These are phyloP conservation scores for Hydra vulgaris DNA, from an alignment of 30 jellyfish, hydroid and myxozoan genomes.

Conservation along the genomic window DNA sequence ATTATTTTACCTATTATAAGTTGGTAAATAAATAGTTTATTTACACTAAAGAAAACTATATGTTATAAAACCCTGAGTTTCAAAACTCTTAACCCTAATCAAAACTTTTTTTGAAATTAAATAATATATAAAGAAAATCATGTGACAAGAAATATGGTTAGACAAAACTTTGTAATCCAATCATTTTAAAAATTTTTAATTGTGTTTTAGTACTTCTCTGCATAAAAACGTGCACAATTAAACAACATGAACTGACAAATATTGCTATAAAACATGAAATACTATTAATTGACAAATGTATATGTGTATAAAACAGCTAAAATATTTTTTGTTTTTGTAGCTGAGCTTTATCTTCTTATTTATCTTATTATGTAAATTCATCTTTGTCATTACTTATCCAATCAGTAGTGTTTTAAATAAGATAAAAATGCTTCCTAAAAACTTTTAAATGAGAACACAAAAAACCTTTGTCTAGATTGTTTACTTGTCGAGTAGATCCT, in stretches of 20 bases:
- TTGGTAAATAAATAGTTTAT: too few relatives aligned
- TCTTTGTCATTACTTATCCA: not conserved
- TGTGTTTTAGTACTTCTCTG: not conserved
- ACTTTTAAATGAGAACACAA: slow-evolving; percentile 1
- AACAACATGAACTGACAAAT: not conserved
- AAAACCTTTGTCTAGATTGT: not conserved
- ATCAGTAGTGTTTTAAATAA: not conserved
- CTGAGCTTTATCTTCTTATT: not conserved
- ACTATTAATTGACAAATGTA: not conserved
- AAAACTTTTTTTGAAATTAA: not conserved
- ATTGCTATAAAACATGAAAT: not conserved
- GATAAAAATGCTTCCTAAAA: not conserved
- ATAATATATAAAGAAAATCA: not conserved
- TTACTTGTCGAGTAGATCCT: not conserved
- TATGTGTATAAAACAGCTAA: not conserved
- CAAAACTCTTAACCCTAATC: not conserved
- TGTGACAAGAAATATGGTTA: not conserved
- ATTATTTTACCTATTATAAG: too few relatives aligned
- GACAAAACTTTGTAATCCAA: not conserved
- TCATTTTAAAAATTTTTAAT: not conserved
- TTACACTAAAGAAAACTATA: too few relatives aligned
- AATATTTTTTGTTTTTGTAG: not conserved
- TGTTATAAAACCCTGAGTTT: not conserved
- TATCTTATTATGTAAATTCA: not conserved
- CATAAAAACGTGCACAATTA: not conserved